Evolutionary conservation across 2,113 vertebrate species (phyloP), one percentile per base, ranked within the genome.

Genomic region (human): DNA sequence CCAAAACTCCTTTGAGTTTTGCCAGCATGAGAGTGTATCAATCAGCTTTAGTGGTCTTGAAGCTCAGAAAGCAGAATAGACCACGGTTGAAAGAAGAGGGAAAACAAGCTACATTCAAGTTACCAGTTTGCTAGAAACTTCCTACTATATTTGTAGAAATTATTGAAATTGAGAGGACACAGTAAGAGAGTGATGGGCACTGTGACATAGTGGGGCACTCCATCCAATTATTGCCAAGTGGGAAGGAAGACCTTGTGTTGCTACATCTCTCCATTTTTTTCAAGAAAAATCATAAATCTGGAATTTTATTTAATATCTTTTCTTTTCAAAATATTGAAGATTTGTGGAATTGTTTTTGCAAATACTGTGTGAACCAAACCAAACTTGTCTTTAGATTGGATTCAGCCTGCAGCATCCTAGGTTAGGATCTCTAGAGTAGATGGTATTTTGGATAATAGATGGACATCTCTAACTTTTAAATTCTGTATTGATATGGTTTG

Each of bases 291-390:
- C 22, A 92, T 90, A 86, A 93, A 92, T 92, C 75, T 23, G 82
- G 48, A 86, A 86, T 72, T 68, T 80, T 68, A 68, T 84, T 12
- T 68, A 75, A 38, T 32, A n/a, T 43, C 16, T 90, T 94, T 32
- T 40, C 30, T 83, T 50, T 97, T 83, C 38, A 79, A 93, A 92
- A 92, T 92, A 86, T 20, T 70, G 55, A 90, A 89, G 38, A 93
- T 32, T 86, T 89, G 32, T 82, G 50, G 59, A n/a, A 72, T 40
- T 35, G 16, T 72, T 61, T 85, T 66, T 40, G 8, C 87, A 87
- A 95, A 61, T 89, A 86, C 23, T 57, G 30, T 83, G 12, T 66
- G 32, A 90, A 30, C 16, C 59, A 83, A 88, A 87, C 25, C 23
- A 82, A 96, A 17, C 79, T 66, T 45, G 48, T 64, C 35, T 73